Conservation (phyloP, 2,888 invertebrate species). For the Dasysyrphus albostriatus region DNA sequence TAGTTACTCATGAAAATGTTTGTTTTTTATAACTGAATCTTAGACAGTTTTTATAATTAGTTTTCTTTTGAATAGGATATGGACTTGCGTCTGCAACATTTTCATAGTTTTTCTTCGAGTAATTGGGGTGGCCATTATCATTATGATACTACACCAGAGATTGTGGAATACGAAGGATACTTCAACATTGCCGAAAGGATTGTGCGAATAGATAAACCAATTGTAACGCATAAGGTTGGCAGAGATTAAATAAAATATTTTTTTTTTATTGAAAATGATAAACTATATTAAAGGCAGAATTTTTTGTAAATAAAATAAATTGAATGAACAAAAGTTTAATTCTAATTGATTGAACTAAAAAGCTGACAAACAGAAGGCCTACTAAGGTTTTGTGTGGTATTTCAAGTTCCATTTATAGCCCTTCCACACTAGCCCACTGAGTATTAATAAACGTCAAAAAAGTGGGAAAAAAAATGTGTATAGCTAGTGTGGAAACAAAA, state of each 20-base stretch:
- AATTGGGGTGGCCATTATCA: conserved; percentile 98
- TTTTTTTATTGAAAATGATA: background rate
- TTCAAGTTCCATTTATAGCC: too few species aligned
- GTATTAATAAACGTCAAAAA: too few species aligned
- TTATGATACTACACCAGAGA: conserved; percentile 94
- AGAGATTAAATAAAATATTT: conserved; percentile 86
- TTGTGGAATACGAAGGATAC: conserved; percentile 94
- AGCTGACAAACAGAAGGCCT: too few species aligned
- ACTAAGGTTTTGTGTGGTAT: too few species aligned
- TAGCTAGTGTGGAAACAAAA: too few species aligned
- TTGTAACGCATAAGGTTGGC: conserved; percentile 88
- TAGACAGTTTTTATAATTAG: background rate
- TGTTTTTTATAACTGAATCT: conserved; percentile 67
- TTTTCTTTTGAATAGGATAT: conserved; percentile 87
- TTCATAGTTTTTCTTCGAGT: conserved; percentile 94
- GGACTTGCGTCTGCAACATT: conserved; percentile 97
- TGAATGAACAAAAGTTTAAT: too few species aligned
- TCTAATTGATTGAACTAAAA: too few species aligned
- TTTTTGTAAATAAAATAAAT: background rate
- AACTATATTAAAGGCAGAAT: background rate
- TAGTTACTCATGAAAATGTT: conserved; percentile 93
- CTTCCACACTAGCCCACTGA: too few species aligned
- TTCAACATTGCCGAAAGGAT: conserved; percentile 91
- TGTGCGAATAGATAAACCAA: conserved; percentile 90
- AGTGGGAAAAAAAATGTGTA: too few species aligned